Base-by-base conservation (phyloP, 2,888 invertebrate species). In the Agrotis exclamationis region DNA sequence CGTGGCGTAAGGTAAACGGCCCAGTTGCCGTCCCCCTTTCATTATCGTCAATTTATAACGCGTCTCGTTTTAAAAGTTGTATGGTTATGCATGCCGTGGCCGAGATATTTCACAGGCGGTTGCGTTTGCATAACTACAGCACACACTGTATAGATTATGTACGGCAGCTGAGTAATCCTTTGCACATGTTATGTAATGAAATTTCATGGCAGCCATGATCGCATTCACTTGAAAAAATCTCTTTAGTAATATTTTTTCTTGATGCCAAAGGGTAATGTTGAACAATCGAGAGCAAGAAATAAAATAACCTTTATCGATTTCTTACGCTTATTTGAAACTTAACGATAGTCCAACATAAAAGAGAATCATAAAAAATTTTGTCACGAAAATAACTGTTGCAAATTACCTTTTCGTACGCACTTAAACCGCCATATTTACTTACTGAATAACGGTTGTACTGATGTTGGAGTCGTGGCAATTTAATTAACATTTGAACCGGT, bases 71-170 rank as follows among this genome's bases (percentile, higher is more conserved):
- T 78, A 81, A 83, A 81, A 84, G 77, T 83, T 71, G 76, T 83
- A 76, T 79, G 83, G 69, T 85, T 84, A 82, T 83, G 85, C 80
- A 83, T 67, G 60, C 76, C 59, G 82, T 84, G 85, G 82, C 86
- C 86, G 84, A 87, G 88, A 89, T 88, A 88, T 87, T 88, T 89
- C 78, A 87, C 88, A 87, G 85, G 78, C 86, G 79, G 86, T 72
- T 87, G 84, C 70, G 87, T 89, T 91, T 90, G 86, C 90, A 89
- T 90, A 91, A 91, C 85, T 82, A 82, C 69, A 75, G 63, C 72
- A 82, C 79, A 76, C 78, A 78, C 78, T 63, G 72, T 81, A 72
- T 64, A 82, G 75, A 84, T 82, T 77, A 76, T 76, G 71, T 70
- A 73, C 68, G 66, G 83, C 86, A 82, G 79, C 87, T 87, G 87